Evolutionary conservation across 2,888 invertebrate genomes (phyloP), one percentile per base, ranked within the genome.

Genomic region (Rhodophaea formosa): DNA sequence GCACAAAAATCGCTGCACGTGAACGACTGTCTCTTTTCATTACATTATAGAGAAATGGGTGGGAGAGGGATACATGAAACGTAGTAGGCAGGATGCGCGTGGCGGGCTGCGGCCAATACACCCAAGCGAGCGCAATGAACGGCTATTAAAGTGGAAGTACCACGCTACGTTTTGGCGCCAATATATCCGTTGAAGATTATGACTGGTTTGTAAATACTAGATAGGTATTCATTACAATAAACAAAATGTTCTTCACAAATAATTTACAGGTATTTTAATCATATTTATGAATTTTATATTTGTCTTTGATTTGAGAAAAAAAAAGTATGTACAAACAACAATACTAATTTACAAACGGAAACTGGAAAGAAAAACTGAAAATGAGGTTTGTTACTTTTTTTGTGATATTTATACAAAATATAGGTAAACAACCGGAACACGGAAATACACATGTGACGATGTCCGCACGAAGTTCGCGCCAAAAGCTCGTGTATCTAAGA

Each of bases 71-170:
- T 69, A 76, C 74, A 77, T 80, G 70, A 77, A 75, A 72, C 80
- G 84, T 84, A 85, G 86, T 82, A 86, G 83, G 84, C 90, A 89
- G 89, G 89, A 89, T 88, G 88, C 86, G 87, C 86, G 85, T 85
- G 83, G 84, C 83, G 80, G 77, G 77, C 74, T 76, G 80, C 87
- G 89, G 90, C 80, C 91, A 88, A 91, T 90, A 90, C 91, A 87
- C 91, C 84, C 89, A 77, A 77, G 79, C 80, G 86, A 73, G 90
- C 89, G 88, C 90, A 90, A 86, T 90, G 90, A 89, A 90, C 90
- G 88, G 71, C 83, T 82, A 84, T 84, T 83, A 83, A 81, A 74
- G 80, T 86, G 75, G 82, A 84, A 82, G 79, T 80, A 82, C 79
- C 81, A 77, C 73, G 79, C 80, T 76, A 77, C 79, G 77, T 87